Base-by-base conservation (phyloP, 2,797 vertebrate genomes). In the Gambusia yucatana region DNA sequence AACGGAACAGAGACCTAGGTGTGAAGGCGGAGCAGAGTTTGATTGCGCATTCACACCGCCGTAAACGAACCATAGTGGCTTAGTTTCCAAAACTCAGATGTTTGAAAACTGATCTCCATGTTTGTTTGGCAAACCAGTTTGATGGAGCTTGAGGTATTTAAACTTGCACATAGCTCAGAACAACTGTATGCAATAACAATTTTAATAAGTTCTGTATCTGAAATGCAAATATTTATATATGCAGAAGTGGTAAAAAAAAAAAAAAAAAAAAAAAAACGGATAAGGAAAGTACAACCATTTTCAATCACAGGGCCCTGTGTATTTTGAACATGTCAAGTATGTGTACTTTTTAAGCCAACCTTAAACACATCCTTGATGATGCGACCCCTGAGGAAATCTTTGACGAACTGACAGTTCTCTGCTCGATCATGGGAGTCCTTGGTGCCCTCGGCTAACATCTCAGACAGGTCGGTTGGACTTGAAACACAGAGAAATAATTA, bases 381-480 rank as follows among this genome's bases (percentile, higher is more conserved):
- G 86, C 88, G 95, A 3, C 97, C 97, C 82, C 97, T 96, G 80
- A 98, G 95, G 89, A 97, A 98, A 79, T 97, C 96, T 87, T 97
- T 97, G 78, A 97, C 97, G 85, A 97, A 97, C 79, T 95, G 95
- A 2, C 96, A 97, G 86, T 96, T 98, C 92, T 97, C 97, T 0
- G 97, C 97, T 73, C 81, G 93, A 82, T 97, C 96, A 0, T 98
- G 97, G 3, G 96, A 94, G 43, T 97, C 96, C 88, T 97, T 97
- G 0, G 97, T 98, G 11, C 97, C 97, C 80, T 96, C 96, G 25
- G 96, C 96, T 80, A 97, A 94, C 90, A 97, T 89, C 89, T 98
- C 97, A 0, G 97, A 97, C 13, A 98, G 94, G 88, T 97, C 97
- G 0, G 90, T 91, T 85, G 96, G 94, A 55, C 97, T 98, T 65